A percentile compares a stretch with the other conserved stretches of the same genome.
These are phyloP conservation scores for Gymnopithys bicolor DNA, from an alignment of 2,797 vertebrate genomes.

Conservation along the genomic window DNA sequence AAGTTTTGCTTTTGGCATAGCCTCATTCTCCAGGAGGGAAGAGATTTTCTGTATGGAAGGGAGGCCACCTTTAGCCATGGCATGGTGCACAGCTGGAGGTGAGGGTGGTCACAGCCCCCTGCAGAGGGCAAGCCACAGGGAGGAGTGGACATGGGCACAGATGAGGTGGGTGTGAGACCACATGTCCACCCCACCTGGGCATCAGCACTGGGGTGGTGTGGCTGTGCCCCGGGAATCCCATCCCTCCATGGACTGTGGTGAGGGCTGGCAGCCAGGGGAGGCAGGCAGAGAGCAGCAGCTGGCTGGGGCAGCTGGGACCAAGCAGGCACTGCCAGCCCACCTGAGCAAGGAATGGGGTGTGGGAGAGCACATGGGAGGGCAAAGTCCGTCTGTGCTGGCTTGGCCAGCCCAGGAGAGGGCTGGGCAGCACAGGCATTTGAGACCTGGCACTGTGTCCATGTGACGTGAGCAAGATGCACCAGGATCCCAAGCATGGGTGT, in stretches of 20 bases:
- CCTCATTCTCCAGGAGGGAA: neutral
- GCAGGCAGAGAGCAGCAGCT: neutral
- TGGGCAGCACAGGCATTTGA: neutral
- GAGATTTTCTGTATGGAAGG: neutral
- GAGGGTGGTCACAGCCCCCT: neutral
- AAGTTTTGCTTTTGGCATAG: neutral
- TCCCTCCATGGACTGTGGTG: rapidly evolving
- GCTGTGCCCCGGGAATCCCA: neutral
- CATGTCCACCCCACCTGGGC: rapidly evolving
- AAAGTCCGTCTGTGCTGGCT: neutral
- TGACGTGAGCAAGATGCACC: neutral
- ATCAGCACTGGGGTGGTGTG: neutral
- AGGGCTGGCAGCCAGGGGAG: neutral
- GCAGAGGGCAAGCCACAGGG: rapidly evolving
- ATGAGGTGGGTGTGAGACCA: neutral
- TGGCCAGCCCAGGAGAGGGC: neutral
- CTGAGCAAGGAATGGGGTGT: neutral
- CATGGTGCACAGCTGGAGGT: neutral
- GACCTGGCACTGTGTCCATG: neutral
- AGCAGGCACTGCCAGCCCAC: neutral
- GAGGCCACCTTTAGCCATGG: neutral
- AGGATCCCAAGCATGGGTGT: neutral
- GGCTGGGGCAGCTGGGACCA: neutral
- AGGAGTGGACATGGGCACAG: neutral
- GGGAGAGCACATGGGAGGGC: neutral